Conservation (phyloP, 2,797 vertebrate genomes). For the Bryconaethiops microstoma region DNA sequence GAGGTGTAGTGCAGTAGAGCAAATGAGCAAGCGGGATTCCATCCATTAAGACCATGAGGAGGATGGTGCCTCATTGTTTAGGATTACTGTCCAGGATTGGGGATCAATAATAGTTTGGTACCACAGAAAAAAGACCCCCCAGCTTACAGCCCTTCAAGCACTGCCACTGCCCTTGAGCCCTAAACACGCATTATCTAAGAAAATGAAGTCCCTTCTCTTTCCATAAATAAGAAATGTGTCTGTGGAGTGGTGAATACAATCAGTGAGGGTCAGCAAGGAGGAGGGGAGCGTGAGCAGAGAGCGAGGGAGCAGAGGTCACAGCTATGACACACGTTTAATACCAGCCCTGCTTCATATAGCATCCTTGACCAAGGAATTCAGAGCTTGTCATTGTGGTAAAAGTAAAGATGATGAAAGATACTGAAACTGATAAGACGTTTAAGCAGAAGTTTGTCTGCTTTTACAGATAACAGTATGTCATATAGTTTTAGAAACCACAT, state of each 20-base stretch:
- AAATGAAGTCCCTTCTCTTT: not conserved
- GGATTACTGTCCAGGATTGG: not conserved
- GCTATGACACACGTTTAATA: no score
- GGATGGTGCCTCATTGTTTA: not conserved
- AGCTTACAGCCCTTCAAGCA: not conserved
- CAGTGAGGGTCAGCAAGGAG: conserved; percentile 6
- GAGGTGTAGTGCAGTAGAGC: not conserved
- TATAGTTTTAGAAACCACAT: not conserved
- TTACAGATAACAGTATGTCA: no score
- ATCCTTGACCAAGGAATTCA: not conserved
- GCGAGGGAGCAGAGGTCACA: conserved; percentile 24
- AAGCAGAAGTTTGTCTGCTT: not conserved
- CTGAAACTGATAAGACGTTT: not conserved
- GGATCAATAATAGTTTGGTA: not conserved
- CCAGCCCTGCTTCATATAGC: not conserved
- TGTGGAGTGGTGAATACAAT: not conserved
- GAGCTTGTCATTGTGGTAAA: not conserved
- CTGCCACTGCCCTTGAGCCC: conserved; percentile 2
- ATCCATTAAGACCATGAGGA: conserved; percentile 2
- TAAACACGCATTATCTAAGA: not conserved
- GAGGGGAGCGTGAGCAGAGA: not conserved
- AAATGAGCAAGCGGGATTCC: conserved; percentile 6
- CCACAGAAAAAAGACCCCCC: not conserved
- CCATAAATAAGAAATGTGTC: conserved; percentile 7
- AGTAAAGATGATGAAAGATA: not conserved